Percentiles rank a stretch among this genome's conserved stretches.
Evolutionary conservation across 2,797 vertebrate species (phyloP).

Genomic region (Muraenolepis orangiensis): DNA sequence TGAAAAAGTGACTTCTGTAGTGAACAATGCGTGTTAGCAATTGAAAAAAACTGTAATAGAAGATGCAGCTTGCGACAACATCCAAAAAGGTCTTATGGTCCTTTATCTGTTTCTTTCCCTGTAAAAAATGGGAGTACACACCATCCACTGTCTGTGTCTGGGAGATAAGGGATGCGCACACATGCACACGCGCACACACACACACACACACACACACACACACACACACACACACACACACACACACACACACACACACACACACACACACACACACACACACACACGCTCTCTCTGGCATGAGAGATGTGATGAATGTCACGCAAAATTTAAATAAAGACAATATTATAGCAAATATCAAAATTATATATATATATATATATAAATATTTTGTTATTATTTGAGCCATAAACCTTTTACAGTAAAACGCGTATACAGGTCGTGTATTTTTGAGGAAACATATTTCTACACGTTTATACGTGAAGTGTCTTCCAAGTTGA

Average conservation of each 20-base stretch:
- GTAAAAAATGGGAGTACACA: not conserved
- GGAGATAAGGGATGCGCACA: not conserved
- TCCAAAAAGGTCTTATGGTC: too few species aligned
- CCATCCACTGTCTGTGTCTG: not conserved
- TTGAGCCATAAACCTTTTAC: not conserved
- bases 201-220: not conserved
- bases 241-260: not conserved
- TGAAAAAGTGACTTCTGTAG: too few species aligned
- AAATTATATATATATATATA: not conserved
- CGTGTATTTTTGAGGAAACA: not conserved
- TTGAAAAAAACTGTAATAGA: too few species aligned
- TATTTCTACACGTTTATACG: slow-evolving; percentile 4
- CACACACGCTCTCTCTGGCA: not conserved
- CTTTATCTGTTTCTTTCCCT: too few species aligned
- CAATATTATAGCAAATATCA: not conserved
- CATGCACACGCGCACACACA: not conserved
- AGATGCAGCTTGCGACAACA: not conserved
- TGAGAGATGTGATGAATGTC: not conserved
- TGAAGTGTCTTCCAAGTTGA: slow-evolving; percentile 21
- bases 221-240: slow-evolving; percentile 1
- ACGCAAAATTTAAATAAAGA: not conserved
- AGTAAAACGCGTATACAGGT: not conserved
- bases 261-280: not conserved
- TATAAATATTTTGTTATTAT: not conserved
- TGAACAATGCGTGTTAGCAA: too few species aligned